Evolutionary conservation across 2,888 invertebrate species (phyloP).

Genomic region (Andrena hattorfiana): DNA sequence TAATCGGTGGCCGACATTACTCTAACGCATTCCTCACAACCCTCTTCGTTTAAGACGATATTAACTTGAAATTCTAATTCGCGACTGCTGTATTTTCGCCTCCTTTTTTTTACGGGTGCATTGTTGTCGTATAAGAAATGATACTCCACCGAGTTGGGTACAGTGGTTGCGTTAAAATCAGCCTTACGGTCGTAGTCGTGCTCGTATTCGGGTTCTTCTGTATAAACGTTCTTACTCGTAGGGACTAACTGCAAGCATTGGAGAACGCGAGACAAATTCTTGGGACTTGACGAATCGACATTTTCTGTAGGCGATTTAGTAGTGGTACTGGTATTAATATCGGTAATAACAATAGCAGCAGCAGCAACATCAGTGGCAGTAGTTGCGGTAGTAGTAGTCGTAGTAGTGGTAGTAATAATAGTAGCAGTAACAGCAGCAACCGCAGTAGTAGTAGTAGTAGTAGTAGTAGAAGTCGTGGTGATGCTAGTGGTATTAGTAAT

Average conservation of each 20-base stretch:
- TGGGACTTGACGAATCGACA: slow-evolving; percentile 35
- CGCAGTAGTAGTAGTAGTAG: background rate
- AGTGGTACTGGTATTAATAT: background rate
- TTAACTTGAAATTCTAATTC: slow-evolving; percentile 74
- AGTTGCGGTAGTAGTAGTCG: background rate
- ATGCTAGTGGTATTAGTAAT: background rate
- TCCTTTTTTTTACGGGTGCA: slow-evolving; percentile 71
- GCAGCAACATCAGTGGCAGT: background rate
- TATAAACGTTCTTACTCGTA: slow-evolving; percentile 44
- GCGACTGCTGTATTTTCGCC: slow-evolving; percentile 73
- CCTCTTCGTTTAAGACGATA: slow-evolving; percentile 68
- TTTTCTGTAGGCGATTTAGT: slow-evolving; percentile 5
- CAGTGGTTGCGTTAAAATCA: slow-evolving; percentile 29
- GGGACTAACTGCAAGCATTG: slow-evolving; percentile 81
- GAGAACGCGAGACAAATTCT: slow-evolving; percentile 76
- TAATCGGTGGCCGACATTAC: slow-evolving; percentile 73
- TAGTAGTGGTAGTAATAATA: background rate
- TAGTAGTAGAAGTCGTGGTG: background rate
- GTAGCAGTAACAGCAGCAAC: background rate
- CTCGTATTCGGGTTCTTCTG: background rate
- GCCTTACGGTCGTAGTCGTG: slow-evolving; percentile 14
- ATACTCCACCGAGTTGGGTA: slow-evolving; percentile 64
- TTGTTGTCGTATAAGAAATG: slow-evolving; percentile 77
- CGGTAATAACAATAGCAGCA: background rate
- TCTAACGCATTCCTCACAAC: slow-evolving; percentile 60